Evolutionary conservation across 2,888 invertebrate species (phyloP).

Genomic region (Syritta pipiens): DNA sequence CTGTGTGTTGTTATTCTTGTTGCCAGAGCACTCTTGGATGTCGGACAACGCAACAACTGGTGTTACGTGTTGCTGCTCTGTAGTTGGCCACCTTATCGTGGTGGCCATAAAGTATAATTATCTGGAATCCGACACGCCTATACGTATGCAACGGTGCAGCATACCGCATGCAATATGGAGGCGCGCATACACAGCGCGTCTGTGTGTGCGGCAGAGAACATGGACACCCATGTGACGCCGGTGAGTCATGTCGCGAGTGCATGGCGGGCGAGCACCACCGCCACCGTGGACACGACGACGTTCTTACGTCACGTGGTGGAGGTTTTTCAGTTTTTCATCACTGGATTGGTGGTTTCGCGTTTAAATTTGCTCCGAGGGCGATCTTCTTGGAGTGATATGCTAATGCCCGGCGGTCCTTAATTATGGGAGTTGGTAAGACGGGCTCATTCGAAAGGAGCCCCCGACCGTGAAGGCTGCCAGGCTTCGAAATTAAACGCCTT

Average conservation of each 20-base stretch:
- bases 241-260: slow-evolving; percentile 47
- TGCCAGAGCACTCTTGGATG: slow-evolving; percentile 58
- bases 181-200: slow-evolving; percentile 28
- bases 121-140: slow-evolving; percentile 73
- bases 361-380: slow-evolving; percentile 34
- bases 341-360: slow-evolving; percentile 62
- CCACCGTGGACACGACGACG: slow-evolving; percentile 51
- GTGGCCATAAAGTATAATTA: slow-evolving; percentile 73
- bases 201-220: slow-evolving; percentile 57
- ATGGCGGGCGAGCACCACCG: slow-evolving; percentile 15
- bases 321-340: slow-evolving; percentile 67
- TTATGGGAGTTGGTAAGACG: slow-evolving; percentile 52
- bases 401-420: slow-evolving; percentile 58
- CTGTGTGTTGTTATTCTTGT: slow-evolving; percentile 53
- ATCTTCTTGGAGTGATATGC: slow-evolving; percentile 57
- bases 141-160: slow-evolving; percentile 65
- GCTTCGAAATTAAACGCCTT: slow-evolving; percentile 42
- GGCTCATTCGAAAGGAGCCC: slow-evolving; percentile 31
- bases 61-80: slow-evolving; percentile 71
- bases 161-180: slow-evolving; percentile 62
- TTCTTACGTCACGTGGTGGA: slow-evolving; percentile 56
- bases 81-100: slow-evolving; percentile 71
- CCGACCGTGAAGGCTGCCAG: slow-evolving; percentile 38
- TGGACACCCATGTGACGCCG: slow-evolving; percentile 45
- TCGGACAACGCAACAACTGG: slow-evolving; percentile 68